phyloP scores from a whole-genome alignment of 2,888 invertebrate genomes.

The Aphodius sticticus region DNA sequence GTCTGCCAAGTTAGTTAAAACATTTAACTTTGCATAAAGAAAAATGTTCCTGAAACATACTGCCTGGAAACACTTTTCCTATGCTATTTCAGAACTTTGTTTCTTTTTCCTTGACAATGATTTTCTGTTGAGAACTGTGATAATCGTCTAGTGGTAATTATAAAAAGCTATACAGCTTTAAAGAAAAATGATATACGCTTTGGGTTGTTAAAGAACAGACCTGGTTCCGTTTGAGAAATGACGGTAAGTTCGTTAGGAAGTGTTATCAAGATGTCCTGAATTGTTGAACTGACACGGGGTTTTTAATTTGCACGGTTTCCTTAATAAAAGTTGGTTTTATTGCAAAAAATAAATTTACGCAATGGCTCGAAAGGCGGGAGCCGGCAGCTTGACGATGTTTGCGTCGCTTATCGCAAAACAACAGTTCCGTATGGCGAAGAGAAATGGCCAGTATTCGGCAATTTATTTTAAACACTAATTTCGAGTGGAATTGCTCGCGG shows the following conservation, averaged over 20 bases:
- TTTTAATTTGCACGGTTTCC: neutral
- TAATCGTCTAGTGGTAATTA: too few relatives aligned
- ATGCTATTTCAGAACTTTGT: too few relatives aligned
- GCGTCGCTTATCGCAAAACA: neutral
- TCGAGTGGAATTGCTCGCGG: neutral
- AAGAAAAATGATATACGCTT: neutral
- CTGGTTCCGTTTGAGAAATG: neutral
- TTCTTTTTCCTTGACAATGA: too few relatives aligned
- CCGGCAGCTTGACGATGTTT: slow-evolving; percentile 4
- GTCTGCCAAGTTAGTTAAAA: too few relatives aligned
- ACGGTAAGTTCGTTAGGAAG: neutral
- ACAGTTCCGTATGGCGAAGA: slow-evolving; percentile 4
- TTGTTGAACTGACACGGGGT: neutral
- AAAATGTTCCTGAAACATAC: too few relatives aligned
- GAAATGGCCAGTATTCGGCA: neutral
- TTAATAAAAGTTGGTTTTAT: neutral
- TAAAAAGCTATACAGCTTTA: neutral
- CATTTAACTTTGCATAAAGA: too few relatives aligned
- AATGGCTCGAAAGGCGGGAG: neutral
- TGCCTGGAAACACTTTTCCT: too few relatives aligned
- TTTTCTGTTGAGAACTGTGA: too few relatives aligned
- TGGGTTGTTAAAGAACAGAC: neutral
- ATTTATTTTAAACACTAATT: neutral
- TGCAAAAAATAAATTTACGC: slow-evolving; percentile 4
- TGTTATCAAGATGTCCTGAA: neutral